Evolutionary conservation across 2,113 vertebrate species (phyloP), one percentile per base, ranked within the genome.

Genomic region (Rutilus rutilus): DNA sequence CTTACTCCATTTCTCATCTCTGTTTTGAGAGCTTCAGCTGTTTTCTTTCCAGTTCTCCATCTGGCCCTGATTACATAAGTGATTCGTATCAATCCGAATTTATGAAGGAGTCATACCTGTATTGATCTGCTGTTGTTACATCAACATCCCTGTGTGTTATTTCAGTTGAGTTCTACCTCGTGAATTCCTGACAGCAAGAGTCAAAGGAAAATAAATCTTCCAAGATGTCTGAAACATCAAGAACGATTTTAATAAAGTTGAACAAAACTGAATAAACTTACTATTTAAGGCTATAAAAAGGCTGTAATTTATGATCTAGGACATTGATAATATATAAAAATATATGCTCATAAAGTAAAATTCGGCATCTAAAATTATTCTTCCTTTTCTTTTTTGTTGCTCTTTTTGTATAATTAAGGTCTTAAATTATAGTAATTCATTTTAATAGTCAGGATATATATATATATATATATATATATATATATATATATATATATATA

Each of bases 11-110:
- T 75, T 17, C 11, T 75, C 73, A 75, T 75, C 73, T 50, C 6
- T 27, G n/a, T 27, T 50, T 47, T 15, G 71, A 47, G 71, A 74
- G 71, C 73, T 75, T 75, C n/a, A 47, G 42, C 73, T 27, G 42
- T 47, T 50, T 75, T 75, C 73, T 75, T 50, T 75, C 47, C 73
- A 75, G 42, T n/a, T 75, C 42, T 50, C 73, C 73, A 75, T 27
- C 73, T 75, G 73, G 23, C 23, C 42, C 73, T 50, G 73, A 75
- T 75, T 50, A 17, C 42, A 21, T n/a, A n/a, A 71, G 36, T 73
- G 73, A 75, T 25, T 75, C 73, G 8, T 50, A 75, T 50, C 39
- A 17, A 50, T 75, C 73, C 17, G 42, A 75, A 25, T 27, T 50
- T 50, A n/a, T 47, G 71, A 45, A 30, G 39, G n/a, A 47, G 42